Conservation (phyloP, 1,140 invertebrate genomes). For the Ruditapes philippinarum region DNA sequence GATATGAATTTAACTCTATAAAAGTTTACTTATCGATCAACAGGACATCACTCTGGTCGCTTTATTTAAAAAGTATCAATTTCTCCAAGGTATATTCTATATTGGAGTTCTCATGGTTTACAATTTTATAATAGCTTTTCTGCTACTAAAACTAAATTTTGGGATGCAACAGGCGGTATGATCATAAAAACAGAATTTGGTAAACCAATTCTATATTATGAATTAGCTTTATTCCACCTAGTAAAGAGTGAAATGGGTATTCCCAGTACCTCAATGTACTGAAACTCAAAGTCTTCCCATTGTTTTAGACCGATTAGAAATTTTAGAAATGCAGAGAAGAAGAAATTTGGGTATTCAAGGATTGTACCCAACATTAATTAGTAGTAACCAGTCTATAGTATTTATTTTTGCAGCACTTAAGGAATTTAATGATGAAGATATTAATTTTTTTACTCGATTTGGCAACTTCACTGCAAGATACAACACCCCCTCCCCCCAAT, state of each 20-base stretch:
- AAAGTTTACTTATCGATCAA: background rate
- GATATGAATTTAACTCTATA: background rate
- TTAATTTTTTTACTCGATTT: background rate
- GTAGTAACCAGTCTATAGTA: slow-evolving; percentile 36
- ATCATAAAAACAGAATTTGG: background rate
- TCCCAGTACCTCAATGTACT: slow-evolving; percentile 12
- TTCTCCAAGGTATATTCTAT: slow-evolving; percentile 35
- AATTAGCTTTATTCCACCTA: background rate
- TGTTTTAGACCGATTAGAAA: slow-evolving; percentile 13
- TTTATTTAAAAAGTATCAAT: slow-evolving; percentile 40
- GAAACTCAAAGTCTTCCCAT: slow-evolving; percentile 22
- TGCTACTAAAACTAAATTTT: background rate
- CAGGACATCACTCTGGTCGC: background rate
- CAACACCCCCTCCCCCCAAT: too few relatives aligned
- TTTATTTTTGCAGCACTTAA: slow-evolving; percentile 11
- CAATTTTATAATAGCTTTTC: background rate
- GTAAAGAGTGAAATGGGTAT: slow-evolving; percentile 34
- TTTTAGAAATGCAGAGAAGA: slow-evolving; percentile 23
- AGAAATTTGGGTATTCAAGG: slow-evolving; percentile 8
- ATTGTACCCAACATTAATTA: background rate
- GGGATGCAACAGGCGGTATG: slow-evolving; percentile 35
- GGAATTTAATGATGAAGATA: slow-evolving; percentile 34
- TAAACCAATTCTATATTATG: slow-evolving; percentile 32
- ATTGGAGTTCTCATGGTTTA: slow-evolving; percentile 13
- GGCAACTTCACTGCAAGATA: background rate